Evolutionary conservation across 2,113 vertebrate species (phyloP).

Genomic region (Microcebus lehilahytsara): DNA sequence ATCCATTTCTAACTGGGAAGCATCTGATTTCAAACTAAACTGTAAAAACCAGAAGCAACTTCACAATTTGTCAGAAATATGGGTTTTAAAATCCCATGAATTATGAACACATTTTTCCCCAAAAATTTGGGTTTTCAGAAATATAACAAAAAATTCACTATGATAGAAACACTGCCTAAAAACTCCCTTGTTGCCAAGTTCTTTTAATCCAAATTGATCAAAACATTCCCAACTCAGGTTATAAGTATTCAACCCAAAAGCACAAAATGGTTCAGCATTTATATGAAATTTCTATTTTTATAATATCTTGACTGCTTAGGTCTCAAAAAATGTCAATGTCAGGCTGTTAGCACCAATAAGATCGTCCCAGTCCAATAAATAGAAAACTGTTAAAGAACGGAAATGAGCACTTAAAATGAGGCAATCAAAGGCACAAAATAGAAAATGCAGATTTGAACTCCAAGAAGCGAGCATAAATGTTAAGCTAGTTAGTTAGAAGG

Average conservation of each 20-base stretch:
- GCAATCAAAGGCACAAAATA: constrained; percentile 65
- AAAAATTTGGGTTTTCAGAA: constrained; percentile 45
- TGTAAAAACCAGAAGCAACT: not conserved
- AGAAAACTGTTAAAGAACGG: constrained; percentile 51
- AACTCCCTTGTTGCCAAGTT: not conserved
- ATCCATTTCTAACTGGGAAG: constrained; percentile 23
- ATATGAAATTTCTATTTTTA: constrained; percentile 42
- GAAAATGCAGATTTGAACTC: constrained; percentile 63
- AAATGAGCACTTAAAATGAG: constrained; percentile 56
- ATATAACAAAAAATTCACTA: constrained; percentile 7
- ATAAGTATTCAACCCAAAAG: constrained; percentile 43
- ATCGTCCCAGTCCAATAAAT: constrained; percentile 52
- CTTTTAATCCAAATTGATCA: constrained; percentile 25
- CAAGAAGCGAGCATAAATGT: constrained; percentile 45
- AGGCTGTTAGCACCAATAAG: constrained; percentile 38
- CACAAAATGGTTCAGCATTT: constrained; percentile 47
- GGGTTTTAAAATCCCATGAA: not conserved
- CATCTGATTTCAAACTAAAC: constrained; percentile 38
- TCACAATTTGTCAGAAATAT: constrained; percentile 44
- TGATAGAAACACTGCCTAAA: not conserved
- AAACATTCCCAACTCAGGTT: constrained; percentile 12
- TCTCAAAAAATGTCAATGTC: constrained; percentile 32
- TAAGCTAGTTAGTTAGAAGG: constrained; percentile 50
- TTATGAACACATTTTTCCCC: not conserved
- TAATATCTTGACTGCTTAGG: constrained; percentile 20